Evolutionary conservation across 2,113 vertebrate species (phyloP), one percentile per base, ranked within the genome.

Genomic region (Brachirus orientalis): DNA sequence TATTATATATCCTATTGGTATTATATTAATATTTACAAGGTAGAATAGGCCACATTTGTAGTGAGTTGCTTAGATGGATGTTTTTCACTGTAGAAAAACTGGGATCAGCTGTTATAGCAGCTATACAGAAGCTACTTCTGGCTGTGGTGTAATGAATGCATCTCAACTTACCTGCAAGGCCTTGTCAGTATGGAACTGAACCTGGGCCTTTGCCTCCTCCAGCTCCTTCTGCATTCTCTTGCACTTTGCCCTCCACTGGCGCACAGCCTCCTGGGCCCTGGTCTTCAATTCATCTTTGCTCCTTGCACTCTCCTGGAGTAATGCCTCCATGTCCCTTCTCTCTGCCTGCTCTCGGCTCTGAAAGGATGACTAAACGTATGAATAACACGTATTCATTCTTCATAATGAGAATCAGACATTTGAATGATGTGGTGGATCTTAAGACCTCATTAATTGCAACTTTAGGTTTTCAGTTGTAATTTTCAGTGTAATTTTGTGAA

Each of bases 161-260:
- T 68, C 48, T 73, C 6, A 8, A 71, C 85, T 2, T 19, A 96
- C 96, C 93, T 94, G 90, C 44, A 67, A 90, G 33, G 93, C 92
- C 85, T 92, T 93, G 40, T 94, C 90, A 10, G 84, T 88, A 19
- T 93, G 83, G 0, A 91, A 68, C 7, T 62, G 86, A 41, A 90
- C 72, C 35, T 85, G 79, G 57, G 91, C 87, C 3, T 84, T 86
- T 12, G 89, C 90, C 55, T 96, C 96, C 73, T 95, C 94, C 72
- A 95, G 37, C 14, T 94, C 92, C 59, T 81, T 89, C 87, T 95
- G 93, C 79, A 95, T 68, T 73, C 94, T 94, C 87, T 89, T 95
- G 84, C 93, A 94, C 78, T 94, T 97, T 28, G 94, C 4, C 84
- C 95, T 98, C 97, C 96, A 99, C 0, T 95, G 95, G 41, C 89